A percentile compares a stretch with the other conserved stretches of the same genome.
These are phyloP conservation scores for Apteryx owenii DNA, from an alignment of 2,113 vertebrate species.

Conservation along the genomic window DNA sequence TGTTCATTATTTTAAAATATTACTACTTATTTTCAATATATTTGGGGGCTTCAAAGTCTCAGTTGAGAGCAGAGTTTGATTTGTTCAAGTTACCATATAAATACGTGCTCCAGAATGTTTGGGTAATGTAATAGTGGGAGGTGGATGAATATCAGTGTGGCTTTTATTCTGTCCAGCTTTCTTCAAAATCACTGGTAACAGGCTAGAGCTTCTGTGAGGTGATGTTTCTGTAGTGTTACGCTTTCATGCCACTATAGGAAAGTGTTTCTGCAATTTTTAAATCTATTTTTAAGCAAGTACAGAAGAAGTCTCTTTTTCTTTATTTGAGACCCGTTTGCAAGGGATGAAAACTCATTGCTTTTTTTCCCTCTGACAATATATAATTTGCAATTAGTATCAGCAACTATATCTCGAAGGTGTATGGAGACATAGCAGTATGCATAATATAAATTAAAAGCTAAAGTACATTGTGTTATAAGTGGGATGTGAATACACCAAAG, in stretches of 20 bases:
- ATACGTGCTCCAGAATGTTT: neutral
- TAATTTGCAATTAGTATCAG: neutral
- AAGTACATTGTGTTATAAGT: neutral
- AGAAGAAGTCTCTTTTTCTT: neutral
- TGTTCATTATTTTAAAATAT: neutral
- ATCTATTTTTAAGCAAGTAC: neutral
- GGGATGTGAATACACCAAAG: neutral
- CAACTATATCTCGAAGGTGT: neutral
- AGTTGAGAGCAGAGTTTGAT: neutral
- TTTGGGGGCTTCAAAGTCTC: neutral
- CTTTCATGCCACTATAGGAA: neutral
- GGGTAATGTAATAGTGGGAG: neutral
- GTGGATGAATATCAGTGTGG: neutral
- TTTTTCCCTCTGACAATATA: neutral
- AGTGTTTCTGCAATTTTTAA: neutral
- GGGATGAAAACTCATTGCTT: neutral
- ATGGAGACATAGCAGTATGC: no score
- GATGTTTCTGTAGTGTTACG: neutral
- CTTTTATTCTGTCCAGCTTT: neutral
- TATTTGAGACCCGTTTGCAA: neutral
- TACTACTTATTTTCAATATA: neutral
- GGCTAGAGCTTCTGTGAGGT: neutral
- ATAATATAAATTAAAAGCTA: neutral
- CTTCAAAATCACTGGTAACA: neutral
- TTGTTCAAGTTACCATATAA: neutral